Evolutionary conservation across 2,113 vertebrate genomes (phyloP), one percentile per base, ranked within the genome.

Genomic region (Brachionichthys hirsutus): DNA sequence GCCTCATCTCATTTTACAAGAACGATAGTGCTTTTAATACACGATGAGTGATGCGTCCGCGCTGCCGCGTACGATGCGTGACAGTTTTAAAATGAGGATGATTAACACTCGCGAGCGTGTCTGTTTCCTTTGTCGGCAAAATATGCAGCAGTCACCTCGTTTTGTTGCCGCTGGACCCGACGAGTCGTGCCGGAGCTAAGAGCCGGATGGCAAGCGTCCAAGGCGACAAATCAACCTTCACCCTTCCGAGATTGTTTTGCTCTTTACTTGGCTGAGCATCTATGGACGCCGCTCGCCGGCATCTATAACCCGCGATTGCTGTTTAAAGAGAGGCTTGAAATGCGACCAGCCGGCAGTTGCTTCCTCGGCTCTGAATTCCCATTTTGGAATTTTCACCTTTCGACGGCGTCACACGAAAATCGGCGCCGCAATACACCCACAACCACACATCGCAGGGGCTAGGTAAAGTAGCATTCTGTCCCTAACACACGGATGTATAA

Each of bases 161-260:
- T 15, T 42, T 42, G 40, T 42, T 42, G 12, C 14, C 7, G 4
- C 40, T 6, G 18, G 13, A 42, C 18, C 17, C 22, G 12, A 7
- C 2, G 9, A 19, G 47, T 24, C 7, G 2, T 24, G 20, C 45
- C 44, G 8, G 19, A 41, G 35, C n/a, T 44, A 8, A 19, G 51
- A 52, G 10, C 38, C 14, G 58, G 12, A 22, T 34, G 22, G 38
- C 59, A 50, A 36, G 18, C 43, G 24, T 40, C 43, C 53, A 34
- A 20, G 42, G 12, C 36, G 49, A 43, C 44, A 10, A 22, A 16
- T 22, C 2, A n/a, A 46, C 20, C 22, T 24, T 34, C 48, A 19
- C 30, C 16, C 36, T 41, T 50, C 41, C 24, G 19, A 49, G 15
- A 14, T 30, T 1, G 38, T 51, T 30, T 50, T 12, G 12, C 1